Evolutionary conservation across 2,797 vertebrate species (phyloP).

Genomic region (Sebastes hubbsi): DNA sequence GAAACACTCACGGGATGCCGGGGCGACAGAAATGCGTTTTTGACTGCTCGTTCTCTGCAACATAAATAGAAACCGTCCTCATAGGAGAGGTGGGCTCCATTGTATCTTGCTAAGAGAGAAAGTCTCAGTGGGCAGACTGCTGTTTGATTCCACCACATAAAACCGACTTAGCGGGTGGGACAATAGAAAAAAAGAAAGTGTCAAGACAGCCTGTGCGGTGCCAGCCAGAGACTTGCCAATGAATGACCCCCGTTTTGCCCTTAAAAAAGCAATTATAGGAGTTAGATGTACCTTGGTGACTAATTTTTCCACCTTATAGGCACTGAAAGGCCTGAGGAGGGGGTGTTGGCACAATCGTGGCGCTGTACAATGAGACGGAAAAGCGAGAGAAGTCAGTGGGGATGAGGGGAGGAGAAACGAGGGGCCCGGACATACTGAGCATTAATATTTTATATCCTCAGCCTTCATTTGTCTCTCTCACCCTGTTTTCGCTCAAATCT

Average conservation of each 20-base stretch:
- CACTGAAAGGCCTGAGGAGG: neutral
- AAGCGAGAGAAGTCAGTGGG: constrained; percentile 26
- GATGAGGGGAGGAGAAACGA: constrained; percentile 14
- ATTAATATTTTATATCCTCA: constrained; percentile 65
- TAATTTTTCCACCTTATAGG: constrained; percentile 36
- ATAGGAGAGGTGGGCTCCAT: constrained; percentile 14
- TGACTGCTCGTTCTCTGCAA: constrained; percentile 30
- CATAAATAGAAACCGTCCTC: constrained; percentile 44
- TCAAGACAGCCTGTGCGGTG: neutral
- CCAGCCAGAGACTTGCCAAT: constrained; percentile 20
- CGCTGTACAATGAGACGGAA: constrained; percentile 14
- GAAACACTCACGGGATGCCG: constrained; percentile 9
- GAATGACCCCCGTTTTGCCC: constrained; percentile 38
- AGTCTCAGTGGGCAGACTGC: constrained; percentile 15
- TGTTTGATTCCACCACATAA: constrained; percentile 34
- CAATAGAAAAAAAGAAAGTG: constrained; percentile 24
- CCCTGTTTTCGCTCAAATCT: constrained; percentile 52
- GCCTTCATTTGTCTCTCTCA: constrained; percentile 61
- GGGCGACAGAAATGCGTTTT: constrained; percentile 21
- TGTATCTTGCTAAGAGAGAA: constrained; percentile 36
- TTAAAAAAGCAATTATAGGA: constrained; percentile 56
- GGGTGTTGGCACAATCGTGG: constrained; percentile 8
- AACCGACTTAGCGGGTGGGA: constrained; percentile 13
- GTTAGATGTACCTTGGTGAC: constrained; percentile 45
- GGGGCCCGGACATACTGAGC: constrained; percentile 49